Base-by-base conservation (phyloP, 2,888 invertebrate genomes). In the Ommatoiulus sabulosus region DNA sequence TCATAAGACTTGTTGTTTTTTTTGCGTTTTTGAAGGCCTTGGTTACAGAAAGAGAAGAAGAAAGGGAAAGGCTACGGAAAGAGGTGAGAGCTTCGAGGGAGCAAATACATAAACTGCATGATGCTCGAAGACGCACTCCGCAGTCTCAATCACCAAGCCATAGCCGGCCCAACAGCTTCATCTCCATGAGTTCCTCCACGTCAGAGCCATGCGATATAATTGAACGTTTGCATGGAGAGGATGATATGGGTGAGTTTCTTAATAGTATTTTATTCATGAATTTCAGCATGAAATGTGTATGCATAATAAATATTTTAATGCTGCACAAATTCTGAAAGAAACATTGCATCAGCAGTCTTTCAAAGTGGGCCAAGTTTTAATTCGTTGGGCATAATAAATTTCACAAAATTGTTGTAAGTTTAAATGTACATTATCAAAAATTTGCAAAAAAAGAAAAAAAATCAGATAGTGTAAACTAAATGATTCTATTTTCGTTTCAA, bases 21-120 rank as follows among this genome's bases (percentile, higher is more conserved):
- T 12, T 7, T 44, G 4, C 48, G 17, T 86, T 10, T 48, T 86
- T 86, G 4, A 46, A 88, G 96, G 95, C 95, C 92, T 94, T 96
- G 91, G 94, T 96, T 89, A 95, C 95, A 92, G 95, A 95, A 91
- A 94, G 95, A 91, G 96, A 96, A 92, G 95, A 96, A 91, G 96
- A 96, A 92, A 94, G 95, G 89, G 96, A 96, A 91, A 94, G 95
- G 91, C 93, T 96, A 91, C 94, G 96, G 72, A 95, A 95, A 90
- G 96, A 96, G 92, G 93, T 96, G 91, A 95, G 95, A 91, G 94
- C 94, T 91, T 94, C 95, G 90, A 94, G 96, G 91, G 96, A 96
- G 92, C 95, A 95, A 89, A 91, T 92, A 7, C 90, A 90, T 63
- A 89, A 88, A 84, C 63, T 91, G 35, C 90, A 91, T 52, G 91